A percentile compares a stretch with the other conserved stretches of the same genome.
phyloP scores from a whole-genome alignment of 2,888 invertebrate species.

The Heliothis peltigera region DNA sequence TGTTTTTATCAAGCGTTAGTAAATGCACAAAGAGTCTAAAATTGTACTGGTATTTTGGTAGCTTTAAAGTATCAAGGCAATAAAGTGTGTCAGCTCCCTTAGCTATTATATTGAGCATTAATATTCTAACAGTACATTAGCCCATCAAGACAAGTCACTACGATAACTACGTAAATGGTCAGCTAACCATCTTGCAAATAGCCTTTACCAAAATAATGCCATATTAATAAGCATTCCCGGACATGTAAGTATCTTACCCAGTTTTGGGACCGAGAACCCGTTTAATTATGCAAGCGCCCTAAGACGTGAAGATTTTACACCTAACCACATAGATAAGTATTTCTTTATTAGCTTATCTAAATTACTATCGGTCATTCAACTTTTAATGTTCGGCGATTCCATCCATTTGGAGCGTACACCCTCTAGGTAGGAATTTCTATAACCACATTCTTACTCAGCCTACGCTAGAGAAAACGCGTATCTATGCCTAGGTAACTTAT shows the following conservation, averaged over 20 bases:
- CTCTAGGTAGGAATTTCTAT: slow-evolving; percentile 45
- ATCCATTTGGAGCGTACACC: slow-evolving; percentile 28
- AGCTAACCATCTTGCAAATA: neutral
- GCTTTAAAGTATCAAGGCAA: too few species aligned
- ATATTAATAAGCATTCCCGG: neutral
- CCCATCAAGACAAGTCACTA: neutral
- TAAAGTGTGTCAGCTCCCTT: too few species aligned
- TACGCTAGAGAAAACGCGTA: slow-evolving; percentile 37
- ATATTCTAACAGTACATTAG: neutral
- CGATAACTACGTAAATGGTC: neutral
- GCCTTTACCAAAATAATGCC: neutral
- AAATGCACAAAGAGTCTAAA: too few species aligned
- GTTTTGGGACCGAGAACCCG: neutral
- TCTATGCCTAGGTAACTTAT: slow-evolving; percentile 27
- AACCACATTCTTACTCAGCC: slow-evolving; percentile 50
- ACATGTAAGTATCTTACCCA: neutral
- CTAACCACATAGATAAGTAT: neutral
- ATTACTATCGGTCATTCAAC: slow-evolving; percentile 16
- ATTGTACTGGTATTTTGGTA: too few species aligned
- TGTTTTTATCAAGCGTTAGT: too few species aligned
- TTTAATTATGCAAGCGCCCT: neutral
- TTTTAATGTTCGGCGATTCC: slow-evolving; percentile 30
- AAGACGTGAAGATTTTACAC: neutral
- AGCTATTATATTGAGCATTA: neutral
- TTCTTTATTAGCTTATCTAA: slow-evolving; percentile 16